These are phyloP conservation scores for Misgurnus anguillicaudatus DNA, from an alignment of 2,113 vertebrate species.

Conservation along the genomic window DNA sequence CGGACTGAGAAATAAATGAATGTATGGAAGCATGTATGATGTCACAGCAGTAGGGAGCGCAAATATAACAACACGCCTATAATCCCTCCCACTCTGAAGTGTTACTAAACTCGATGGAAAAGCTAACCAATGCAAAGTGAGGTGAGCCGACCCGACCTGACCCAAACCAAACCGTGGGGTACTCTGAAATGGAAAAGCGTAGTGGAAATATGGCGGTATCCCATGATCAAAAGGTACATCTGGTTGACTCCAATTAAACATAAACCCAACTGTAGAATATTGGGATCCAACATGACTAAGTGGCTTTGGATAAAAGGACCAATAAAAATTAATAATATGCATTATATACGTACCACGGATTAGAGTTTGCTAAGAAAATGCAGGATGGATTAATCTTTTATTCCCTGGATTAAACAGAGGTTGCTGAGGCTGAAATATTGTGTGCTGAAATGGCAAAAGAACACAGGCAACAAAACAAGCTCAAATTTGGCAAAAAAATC, in stretches of 20 bases:
- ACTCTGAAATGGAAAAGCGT: not conserved
- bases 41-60: no score
- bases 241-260: conserved; percentile 66
- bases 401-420: conserved; percentile 50
- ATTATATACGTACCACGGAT: conserved; percentile 57
- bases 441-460: conserved; percentile 45
- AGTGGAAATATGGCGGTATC: conserved; percentile 62
- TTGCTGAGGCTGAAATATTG: conserved; percentile 39
- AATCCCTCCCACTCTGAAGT: no score
- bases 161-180: no score
- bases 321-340: conserved; percentile 66
- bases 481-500: conserved; percentile 31
- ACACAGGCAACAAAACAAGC: conserved; percentile 54
- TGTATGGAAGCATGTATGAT: no score
- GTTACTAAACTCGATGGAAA: no score
- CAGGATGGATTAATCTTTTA: conserved; percentile 57
- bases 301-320: conserved; percentile 70
- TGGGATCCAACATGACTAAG: conserved; percentile 60
- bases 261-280: conserved; percentile 68
- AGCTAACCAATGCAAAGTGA: no score
- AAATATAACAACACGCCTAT: no score
- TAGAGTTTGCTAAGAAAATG: conserved; percentile 51
- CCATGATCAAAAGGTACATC: conserved; percentile 71
- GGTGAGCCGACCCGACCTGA: no score
- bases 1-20: no score